A percentile compares a stretch with the other conserved stretches of the same genome.
phyloP scores from a whole-genome alignment of 1,140 invertebrate species.

The Gonatopus flavifemur region DNA sequence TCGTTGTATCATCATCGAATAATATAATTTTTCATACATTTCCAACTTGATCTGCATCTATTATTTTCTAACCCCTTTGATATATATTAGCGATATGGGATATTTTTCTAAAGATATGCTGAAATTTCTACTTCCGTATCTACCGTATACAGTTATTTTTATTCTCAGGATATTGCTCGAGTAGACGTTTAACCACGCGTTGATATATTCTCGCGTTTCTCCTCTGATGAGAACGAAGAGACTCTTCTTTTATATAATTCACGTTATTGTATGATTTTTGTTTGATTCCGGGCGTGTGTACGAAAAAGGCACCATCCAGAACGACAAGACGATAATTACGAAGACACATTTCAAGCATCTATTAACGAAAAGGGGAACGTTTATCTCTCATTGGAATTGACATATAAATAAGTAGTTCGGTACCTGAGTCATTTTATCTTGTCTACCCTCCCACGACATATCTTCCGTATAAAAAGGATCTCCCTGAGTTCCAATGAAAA shows the following conservation, averaged over 20 bases:
- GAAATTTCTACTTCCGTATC: too few species aligned
- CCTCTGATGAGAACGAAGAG: slow-evolving; percentile 59
- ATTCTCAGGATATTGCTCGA: slow-evolving; percentile 63
- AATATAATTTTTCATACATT: too few species aligned
- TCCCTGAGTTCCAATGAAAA: slow-evolving; percentile 77
- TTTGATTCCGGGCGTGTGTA: slow-evolving; percentile 74
- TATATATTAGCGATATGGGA: too few species aligned
- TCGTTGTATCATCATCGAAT: too few species aligned
- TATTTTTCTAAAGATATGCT: too few species aligned
- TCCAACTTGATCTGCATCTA: too few species aligned
- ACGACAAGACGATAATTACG: slow-evolving; percentile 75
- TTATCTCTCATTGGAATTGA: neutral
- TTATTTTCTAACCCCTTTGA: too few species aligned
- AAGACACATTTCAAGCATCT: slow-evolving; percentile 83
- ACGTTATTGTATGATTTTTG: slow-evolving; percentile 45
- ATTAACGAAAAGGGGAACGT: slow-evolving; percentile 29
- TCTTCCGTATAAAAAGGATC: slow-evolving; percentile 80
- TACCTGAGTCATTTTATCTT: slow-evolving; percentile 87
- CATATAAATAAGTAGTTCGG: neutral
- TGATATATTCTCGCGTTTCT: slow-evolving; percentile 67
- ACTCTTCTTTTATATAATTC: slow-evolving; percentile 20
- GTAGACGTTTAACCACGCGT: slow-evolving; percentile 61
- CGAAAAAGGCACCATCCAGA: slow-evolving; percentile 76
- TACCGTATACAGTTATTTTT: too few species aligned
- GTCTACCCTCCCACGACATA: slow-evolving; percentile 79